These are phyloP conservation scores for Papilio elwesi DNA, from an alignment of 2,888 invertebrate genomes.

Conservation along the genomic window DNA sequence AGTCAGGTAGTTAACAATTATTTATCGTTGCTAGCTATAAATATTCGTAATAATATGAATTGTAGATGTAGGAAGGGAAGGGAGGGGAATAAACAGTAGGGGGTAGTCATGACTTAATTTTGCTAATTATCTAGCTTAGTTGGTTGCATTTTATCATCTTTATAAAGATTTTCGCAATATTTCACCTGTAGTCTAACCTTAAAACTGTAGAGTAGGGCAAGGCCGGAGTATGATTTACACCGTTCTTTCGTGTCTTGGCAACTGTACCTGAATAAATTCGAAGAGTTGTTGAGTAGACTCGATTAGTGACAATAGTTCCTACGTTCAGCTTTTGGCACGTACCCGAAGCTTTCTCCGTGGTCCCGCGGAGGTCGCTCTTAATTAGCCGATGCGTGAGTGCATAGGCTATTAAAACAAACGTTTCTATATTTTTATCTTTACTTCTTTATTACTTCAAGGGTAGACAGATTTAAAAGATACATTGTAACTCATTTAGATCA, in stretches of 20 bases:
- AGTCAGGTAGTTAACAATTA: no score
- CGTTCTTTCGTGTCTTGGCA: conserved; percentile 31
- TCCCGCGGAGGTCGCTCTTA: conserved; percentile 22
- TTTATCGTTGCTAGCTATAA: no score
- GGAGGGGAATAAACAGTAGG: no score
- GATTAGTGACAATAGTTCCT: conserved; percentile 36
- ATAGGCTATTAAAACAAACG: conserved; percentile 11
- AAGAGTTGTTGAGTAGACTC: conserved; percentile 37
- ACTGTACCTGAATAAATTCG: conserved; percentile 27
- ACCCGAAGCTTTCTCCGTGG: conserved; percentile 27
- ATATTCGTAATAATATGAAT: no score
- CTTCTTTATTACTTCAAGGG: no score
- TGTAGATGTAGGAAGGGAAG: no score
- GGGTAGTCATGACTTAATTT: no score
- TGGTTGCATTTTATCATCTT: no score
- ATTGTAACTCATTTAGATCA: no score
- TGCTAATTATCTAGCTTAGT: no score
- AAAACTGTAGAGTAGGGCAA: conserved; percentile 36
- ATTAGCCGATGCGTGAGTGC: conserved; percentile 24
- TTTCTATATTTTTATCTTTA: conserved; percentile 1
- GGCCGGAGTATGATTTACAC: conserved; percentile 31
- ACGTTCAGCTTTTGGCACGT: conserved; percentile 27
- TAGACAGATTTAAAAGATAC: no score
- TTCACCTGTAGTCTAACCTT: conserved; percentile 29
- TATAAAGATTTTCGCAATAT: background rate